A percentile compares a stretch with the other conserved stretches of the same genome.
Conservation (phyloP, 2,797 vertebrate species). For the Gouania willdenowi region DNA sequence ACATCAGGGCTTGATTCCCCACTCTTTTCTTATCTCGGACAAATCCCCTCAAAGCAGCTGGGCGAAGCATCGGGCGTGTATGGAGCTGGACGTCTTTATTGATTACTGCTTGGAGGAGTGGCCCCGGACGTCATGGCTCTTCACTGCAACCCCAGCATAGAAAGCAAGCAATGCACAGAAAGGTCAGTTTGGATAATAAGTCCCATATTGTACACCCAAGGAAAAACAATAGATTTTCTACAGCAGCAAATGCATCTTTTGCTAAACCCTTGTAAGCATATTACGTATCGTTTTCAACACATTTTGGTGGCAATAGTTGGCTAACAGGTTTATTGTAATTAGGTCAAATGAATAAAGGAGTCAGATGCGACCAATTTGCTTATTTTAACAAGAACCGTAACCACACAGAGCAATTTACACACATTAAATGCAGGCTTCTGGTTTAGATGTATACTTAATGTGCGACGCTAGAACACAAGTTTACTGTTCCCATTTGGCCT, state of each 20-base stretch:
- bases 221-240: slow-evolving; percentile 15
- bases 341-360: no score
- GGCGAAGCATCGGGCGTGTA: slow-evolving; percentile 33
- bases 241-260: slow-evolving; percentile 4
- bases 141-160: slow-evolving; percentile 13
- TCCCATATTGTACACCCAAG: slow-evolving; percentile 22
- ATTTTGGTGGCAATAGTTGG: slow-evolving; percentile 2
- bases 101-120: slow-evolving; percentile 36
- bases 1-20: slow-evolving; percentile 42
- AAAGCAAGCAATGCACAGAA: slow-evolving; percentile 23
- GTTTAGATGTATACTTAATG: no score
- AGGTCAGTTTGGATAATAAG: slow-evolving; percentile 41
- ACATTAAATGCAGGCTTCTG: no score
- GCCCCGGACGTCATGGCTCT: slow-evolving; percentile 38
- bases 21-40: slow-evolving; percentile 7
- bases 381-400: no score
- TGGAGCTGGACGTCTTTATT: slow-evolving; percentile 48
- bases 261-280: slow-evolving; percentile 16
- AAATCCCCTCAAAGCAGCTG: slow-evolving; percentile 26
- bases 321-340: no score
- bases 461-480: no score
- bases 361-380: slow-evolving; percentile 32
- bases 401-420: no score
- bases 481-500: slow-evolving; percentile 12
- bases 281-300: slow-evolving; percentile 39